Base-by-base conservation (phyloP, 2,888 invertebrate genomes). In the Cabera pusaria region DNA sequence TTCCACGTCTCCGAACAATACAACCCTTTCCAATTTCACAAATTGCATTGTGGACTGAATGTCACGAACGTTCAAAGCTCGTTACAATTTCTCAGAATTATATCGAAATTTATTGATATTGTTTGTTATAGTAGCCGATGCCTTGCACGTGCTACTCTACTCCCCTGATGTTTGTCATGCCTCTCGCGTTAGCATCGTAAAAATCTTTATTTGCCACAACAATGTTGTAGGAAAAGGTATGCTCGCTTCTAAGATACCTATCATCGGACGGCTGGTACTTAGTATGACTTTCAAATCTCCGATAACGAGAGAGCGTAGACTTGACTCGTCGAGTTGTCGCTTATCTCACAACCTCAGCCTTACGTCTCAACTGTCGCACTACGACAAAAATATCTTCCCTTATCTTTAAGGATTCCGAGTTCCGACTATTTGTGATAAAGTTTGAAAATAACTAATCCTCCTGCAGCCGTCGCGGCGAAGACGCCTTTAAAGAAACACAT, bases 391-490 rank as follows among this genome's bases (percentile, higher is more conserved):
- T 34, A 34, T 24, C 6, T 28, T 11, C 16, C 23, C 5, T 34
- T 40, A 34, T 40, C 40, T 28, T n/a, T 9, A 6, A 27, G 14
- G 16, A 37, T 25, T 20, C 23, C 10, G 12, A 27, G 24, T 28
- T 40, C 26, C 18, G 23, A 33, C 22, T 33, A 33, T 6, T 25
- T 32, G 24, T 21, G 28, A 31, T 38, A 36, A 43, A 26, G 38
- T 41, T 32, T 40, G 42, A 46, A 38, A 42, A 41, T 24, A 36
- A 19, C 16, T 3, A 6, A 29, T 31, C 19, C 22, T 16, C 10
- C 5, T n/a, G n/a, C n/a, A n/a, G n/a, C n/a, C n/a, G n/a, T n/a
- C n/a, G n/a, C n/a, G n/a, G n/a, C n/a, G n/a, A n/a, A n/a, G n/a
- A n/a, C n/a, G n/a, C n/a, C n/a, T n/a, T n/a, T n/a, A n/a, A n/a